Evolutionary conservation across 2,797 vertebrate genomes (phyloP).

Genomic region (Protonibea diacanthus): DNA sequence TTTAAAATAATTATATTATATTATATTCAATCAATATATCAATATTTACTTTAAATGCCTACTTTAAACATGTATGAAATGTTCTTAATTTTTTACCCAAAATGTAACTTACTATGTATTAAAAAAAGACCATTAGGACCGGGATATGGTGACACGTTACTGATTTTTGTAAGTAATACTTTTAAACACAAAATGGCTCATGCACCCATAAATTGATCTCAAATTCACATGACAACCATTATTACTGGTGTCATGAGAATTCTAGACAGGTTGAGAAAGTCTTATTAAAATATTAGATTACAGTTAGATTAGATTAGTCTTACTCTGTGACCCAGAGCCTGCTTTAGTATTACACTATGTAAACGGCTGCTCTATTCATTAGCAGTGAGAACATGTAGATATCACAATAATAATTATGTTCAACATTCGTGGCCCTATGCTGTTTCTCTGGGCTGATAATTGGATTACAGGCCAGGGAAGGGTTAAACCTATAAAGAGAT

Average conservation of each 20-base stretch:
- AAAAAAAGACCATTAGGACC: neutral
- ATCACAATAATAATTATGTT: constrained; percentile 27
- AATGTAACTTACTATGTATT: neutral
- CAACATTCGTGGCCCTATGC: neutral
- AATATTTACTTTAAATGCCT: too few relatives aligned
- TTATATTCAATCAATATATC: too few relatives aligned
- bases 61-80: neutral
- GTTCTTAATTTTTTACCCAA: neutral
- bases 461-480: constrained; percentile 52
- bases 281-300: constrained; percentile 36
- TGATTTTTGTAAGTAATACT: neutral
- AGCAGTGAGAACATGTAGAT: constrained; percentile 4
- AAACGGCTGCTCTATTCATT: neutral
- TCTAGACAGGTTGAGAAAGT: neutral
- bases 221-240: constrained; percentile 14
- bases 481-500: constrained; percentile 83
- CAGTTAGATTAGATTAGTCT: constrained; percentile 26
- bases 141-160: neutral
- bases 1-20: too few relatives aligned
- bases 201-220: neutral
- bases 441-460: constrained; percentile 44
- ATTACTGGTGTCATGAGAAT: constrained; percentile 18
- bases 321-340: constrained; percentile 13
- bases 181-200: neutral
- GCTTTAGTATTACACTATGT: neutral